A percentile compares a stretch with the other conserved stretches of the same genome.
Evolutionary conservation across 2,797 vertebrate species (phyloP).

Genomic region (Aotus griseimembra): DNA sequence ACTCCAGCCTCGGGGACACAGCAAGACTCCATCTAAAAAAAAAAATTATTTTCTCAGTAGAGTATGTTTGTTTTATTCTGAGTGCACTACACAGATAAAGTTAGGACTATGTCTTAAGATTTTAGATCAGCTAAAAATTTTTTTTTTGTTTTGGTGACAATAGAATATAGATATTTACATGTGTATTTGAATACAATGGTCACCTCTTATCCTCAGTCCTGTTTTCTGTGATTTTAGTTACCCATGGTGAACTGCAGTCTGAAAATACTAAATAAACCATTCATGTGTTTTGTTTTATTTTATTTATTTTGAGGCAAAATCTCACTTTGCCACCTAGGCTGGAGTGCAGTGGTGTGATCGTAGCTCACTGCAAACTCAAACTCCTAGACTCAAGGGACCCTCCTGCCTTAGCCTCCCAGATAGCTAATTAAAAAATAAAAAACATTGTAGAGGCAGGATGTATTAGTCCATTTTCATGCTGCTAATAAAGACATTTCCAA

Average conservation of each 20-base stretch:
- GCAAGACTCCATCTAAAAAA: too few species aligned
- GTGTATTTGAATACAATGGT: neutral
- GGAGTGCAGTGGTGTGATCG: neutral
- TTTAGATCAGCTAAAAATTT: neutral
- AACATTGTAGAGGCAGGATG: neutral
- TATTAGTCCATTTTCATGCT: neutral
- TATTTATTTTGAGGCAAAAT: neutral
- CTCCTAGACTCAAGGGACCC: neutral
- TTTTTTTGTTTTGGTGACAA: neutral
- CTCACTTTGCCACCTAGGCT: neutral
- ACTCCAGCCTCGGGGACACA: too few species aligned
- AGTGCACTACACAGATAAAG: neutral
- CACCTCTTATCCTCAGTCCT: too few species aligned
- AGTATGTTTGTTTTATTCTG: neutral
- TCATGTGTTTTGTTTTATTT: neutral
- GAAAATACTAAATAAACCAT: neutral
- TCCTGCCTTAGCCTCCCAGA: neutral
- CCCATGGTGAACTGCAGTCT: neutral
- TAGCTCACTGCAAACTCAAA: neutral
- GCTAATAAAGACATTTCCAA: neutral
- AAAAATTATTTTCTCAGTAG: neutral
- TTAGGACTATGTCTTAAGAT: slow-evolving; percentile 15
- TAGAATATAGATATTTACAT: neutral
- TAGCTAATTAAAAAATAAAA: neutral
- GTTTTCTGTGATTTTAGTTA: neutral